Conservation (phyloP, 2,797 vertebrate genomes). For the Astyanax mexicanus region DNA sequence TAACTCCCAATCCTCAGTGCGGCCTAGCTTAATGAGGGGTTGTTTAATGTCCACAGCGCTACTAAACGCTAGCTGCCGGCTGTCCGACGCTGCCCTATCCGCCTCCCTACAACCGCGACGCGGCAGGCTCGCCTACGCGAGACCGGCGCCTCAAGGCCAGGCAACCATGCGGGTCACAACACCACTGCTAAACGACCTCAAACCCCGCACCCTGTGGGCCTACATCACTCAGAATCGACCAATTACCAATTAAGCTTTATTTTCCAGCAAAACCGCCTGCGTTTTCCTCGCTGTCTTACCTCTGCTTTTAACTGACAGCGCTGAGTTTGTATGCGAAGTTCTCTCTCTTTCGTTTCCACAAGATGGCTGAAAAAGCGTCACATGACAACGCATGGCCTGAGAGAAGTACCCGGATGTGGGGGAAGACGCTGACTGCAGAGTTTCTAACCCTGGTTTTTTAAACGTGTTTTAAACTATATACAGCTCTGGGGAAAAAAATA, state of each 20-base stretch:
- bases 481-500: no score
- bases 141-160: conserved; percentile 74
- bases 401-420: conserved; percentile 64
- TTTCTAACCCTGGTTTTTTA: background rate
- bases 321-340: conserved; percentile 82
- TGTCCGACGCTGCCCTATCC: conserved; percentile 60
- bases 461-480: no score
- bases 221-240: conserved; percentile 45
- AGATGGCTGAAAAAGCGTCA: conserved; percentile 84
- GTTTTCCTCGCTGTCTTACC: conserved; percentile 82
- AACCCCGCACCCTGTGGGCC: conserved; percentile 38
- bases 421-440: conserved; percentile 21
- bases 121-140: conserved; percentile 57
- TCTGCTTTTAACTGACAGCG: conserved; percentile 83
- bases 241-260: conserved; percentile 44
- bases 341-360: conserved; percentile 82
- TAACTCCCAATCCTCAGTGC: conserved; percentile 47
- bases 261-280: conserved; percentile 55
- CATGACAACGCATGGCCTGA: conserved; percentile 73
- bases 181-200: conserved; percentile 50
- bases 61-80: background rate
- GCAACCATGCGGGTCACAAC: conserved; percentile 68
- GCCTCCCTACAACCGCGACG: conserved; percentile 59
- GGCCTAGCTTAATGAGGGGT: conserved; percentile 18
- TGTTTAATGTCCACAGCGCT: background rate